Evolutionary conservation across 2,797 vertebrate species (phyloP), one percentile per base, ranked within the genome.

Genomic region (Megaceryle alcyon): DNA sequence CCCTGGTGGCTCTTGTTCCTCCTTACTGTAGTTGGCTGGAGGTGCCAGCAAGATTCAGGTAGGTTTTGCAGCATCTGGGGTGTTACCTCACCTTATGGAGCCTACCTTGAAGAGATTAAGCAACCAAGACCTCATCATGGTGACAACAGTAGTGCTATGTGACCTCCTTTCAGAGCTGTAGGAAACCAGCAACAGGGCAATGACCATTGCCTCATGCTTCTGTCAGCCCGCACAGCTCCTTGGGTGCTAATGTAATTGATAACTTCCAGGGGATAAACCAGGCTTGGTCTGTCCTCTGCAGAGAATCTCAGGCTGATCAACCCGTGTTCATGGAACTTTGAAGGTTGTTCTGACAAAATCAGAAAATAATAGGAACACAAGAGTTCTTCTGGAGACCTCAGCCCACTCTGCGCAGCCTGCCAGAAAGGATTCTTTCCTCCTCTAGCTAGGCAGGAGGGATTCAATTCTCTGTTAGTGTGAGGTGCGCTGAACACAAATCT

Each of bases 91-190:
- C 48, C 33, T 37, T 19, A 1, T 23, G 51, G 29, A 95, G 59
- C 49, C 73, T 86, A 64, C 46, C 73, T 66, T 44, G 59, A 59
- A 54, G 37, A 84, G 43, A 48, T 51, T 49, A 89, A 82, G 80
- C 88, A 90, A 76, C 57, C 28, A 14, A 54, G 83, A 71, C 54
- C 90, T 95, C 63, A 60, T 56, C 39, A 21, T 16, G 5, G 18
- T 63, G 59, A 83, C 66, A 68, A 6, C 31, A 65, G 3, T 28
- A 61, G 65, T 0, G 0, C 48, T 82, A 4, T 88, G 68, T 91
- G 85, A 91, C 80, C 82, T 95, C 64, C 43, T 96, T 90, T 77
- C 35, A 22, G 23, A 85, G 71, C 59, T 37, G 49, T 43, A 66
- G 70, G 57, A 88, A 65, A 59, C 28, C 43, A 76, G 73, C 28